These are phyloP conservation scores for Xiphophorus couchianus DNA, from an alignment of 2,113 vertebrate species.

Conservation along the genomic window DNA sequence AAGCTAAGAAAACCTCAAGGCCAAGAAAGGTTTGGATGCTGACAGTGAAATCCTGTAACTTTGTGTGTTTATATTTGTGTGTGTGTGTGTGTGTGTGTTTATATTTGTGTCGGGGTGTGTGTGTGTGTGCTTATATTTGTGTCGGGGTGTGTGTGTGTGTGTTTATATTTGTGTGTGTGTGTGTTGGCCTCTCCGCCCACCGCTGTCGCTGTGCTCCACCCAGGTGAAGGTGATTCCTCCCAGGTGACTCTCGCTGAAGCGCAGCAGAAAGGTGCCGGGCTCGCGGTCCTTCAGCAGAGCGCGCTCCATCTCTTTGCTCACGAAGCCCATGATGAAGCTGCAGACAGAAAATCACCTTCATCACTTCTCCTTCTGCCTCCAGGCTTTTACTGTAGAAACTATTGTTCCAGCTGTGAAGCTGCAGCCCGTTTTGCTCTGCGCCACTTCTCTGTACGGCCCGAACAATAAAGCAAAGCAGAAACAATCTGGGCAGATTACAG, in stretches of 20 bases:
- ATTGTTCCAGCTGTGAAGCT: neutral
- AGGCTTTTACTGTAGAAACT: neutral
- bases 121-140: no score
- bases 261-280: slow-evolving; percentile 91
- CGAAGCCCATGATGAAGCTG: slow-evolving; percentile 96
- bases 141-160: no score
- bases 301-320: slow-evolving; percentile 95
- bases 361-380: no score
- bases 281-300: slow-evolving; percentile 89
- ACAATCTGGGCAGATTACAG: neutral
- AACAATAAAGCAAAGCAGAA: neutral
- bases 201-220: slow-evolving; percentile 89
- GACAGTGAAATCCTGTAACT: no score
- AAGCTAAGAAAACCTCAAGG: neutral
- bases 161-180: no score
- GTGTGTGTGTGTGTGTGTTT: no score
- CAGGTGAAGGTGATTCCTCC: slow-evolving; percentile 98
- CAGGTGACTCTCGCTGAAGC: slow-evolving; percentile 97
- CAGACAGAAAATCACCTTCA: neutral
- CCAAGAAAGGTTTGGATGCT: no score
- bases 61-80: no score
- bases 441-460: no score
- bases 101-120: no score
- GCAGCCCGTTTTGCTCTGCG: neutral
- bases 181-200: slow-evolving; percentile 67